Evolutionary conservation across 2,888 invertebrate genomes (phyloP).

Genomic region (Luffia ferchaultella): DNA sequence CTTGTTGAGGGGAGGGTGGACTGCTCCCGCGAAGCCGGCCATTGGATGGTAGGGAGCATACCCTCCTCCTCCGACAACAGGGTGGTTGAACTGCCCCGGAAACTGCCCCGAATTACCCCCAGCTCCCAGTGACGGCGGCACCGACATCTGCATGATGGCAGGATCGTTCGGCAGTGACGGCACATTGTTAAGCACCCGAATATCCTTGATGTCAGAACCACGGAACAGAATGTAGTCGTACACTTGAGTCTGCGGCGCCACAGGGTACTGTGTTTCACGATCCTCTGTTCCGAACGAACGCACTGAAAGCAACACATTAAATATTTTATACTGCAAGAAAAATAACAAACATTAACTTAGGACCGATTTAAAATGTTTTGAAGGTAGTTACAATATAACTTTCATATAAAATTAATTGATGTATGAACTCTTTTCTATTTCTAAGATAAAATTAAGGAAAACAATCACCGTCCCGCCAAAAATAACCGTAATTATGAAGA

Average conservation of each 20-base stretch:
- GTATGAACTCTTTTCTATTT: no score
- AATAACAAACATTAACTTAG: neutral
- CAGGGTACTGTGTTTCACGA: constrained; percentile 92
- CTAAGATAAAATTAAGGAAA: no score
- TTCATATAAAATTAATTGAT: no score
- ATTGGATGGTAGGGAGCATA: constrained; percentile 58
- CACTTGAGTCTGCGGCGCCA: constrained; percentile 96
- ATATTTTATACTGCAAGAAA: neutral
- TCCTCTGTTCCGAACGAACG: constrained; percentile 99
- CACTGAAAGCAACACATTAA: constrained; percentile 74
- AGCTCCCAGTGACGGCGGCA: constrained; percentile 74
- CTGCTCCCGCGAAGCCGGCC: constrained; percentile 57
- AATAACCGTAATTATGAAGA: no score
- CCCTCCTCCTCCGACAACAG: constrained; percentile 70
- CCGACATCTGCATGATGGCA: constrained; percentile 93
- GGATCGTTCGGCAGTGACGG: constrained; percentile 94
- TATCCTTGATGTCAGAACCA: constrained; percentile 98
- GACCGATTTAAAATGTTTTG: no score
- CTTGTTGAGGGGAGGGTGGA: constrained; percentile 54
- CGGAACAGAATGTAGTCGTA: constrained; percentile 99
- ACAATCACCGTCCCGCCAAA: no score
- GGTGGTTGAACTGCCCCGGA: constrained; percentile 72
- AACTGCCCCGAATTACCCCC: constrained; percentile 66
- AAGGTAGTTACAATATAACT: no score
- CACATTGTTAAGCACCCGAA: constrained; percentile 92